Base-by-base conservation (phyloP, 37 sponge, comb jelly and placozoan species). In the Chondrilla cf. caribensis region DNA sequence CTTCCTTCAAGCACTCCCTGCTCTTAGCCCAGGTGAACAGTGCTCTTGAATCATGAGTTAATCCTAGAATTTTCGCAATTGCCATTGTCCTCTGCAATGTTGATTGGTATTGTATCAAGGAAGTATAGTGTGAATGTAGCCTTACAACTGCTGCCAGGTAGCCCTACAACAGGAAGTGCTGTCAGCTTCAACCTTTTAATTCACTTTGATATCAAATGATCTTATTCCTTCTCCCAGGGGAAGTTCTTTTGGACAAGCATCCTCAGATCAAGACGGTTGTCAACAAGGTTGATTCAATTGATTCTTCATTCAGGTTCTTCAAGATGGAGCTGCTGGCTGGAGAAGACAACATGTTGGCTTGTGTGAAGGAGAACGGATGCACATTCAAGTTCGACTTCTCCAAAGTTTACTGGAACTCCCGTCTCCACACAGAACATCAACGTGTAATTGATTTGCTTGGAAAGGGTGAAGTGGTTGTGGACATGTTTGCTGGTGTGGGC, bases 401-500 rank as follows among this genome's bases (percentile, higher is more conserved):
- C 58, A 95, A 96, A 40, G 95, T 96, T 25, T 98, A 94, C 84
- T 98, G 99, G 99, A 98, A 98, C 87, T 98, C 99, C 8, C 75
- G 97, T 8, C 84, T 98, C 32, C 71, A 81, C n/a, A 90, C 83
- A 6, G 99, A 98, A 59, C 97, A 96, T 57, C 58, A 58, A 29
- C 60, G 91, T 19, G 22, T 98, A 14, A 72, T 87, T 24, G 67
- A 86, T 11, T n/a, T 81, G 58, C 43, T 98, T 51, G 77, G 86
- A 4, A 21, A 54, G 24, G 77, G 71, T 5, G 89, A 96, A 21
- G 81, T 85, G 19, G 91, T 96, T 28, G 42, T 93, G 40, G 99
- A 98, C 70, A 85, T 98, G 89, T 98, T 98, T 86, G 97, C 97
- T 58, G 99, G 99, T 17, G 97, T 98, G 25, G 99, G 99, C 0